These are phyloP conservation scores for Mus spicilegus DNA, from an alignment of 2,113 vertebrate genomes.

Conservation along the genomic window DNA sequence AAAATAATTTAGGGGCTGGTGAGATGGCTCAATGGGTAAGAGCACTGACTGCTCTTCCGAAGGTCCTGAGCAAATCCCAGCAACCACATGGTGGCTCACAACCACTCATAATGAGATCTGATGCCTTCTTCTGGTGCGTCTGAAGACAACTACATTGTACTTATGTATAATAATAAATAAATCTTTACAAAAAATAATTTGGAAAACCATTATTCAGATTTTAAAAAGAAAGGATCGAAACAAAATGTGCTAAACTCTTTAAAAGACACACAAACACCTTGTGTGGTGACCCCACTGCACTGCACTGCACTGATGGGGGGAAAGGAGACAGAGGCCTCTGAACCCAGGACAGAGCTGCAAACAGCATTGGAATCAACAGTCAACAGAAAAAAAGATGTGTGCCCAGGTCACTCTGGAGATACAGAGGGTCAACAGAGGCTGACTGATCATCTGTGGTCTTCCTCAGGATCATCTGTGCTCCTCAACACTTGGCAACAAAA, in stretches of 20 bases:
- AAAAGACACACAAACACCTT: not conserved
- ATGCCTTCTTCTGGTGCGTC: too few species aligned
- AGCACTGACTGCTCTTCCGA: too few species aligned
- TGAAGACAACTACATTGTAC: too few species aligned
- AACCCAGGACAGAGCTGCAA: not conserved
- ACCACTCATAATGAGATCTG: too few species aligned
- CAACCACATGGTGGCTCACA: too few species aligned
- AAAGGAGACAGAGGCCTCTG: not conserved
- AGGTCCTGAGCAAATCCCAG: too few species aligned
- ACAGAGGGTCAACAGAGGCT: not conserved
- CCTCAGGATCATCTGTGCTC: not conserved
- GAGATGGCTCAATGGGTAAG: too few species aligned
- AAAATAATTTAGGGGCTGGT: not conserved
- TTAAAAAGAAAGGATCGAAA: conserved; percentile 27
- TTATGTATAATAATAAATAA: too few species aligned
- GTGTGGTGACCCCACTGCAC: not conserved
- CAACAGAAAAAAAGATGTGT: not conserved
- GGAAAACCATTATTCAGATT: not conserved
- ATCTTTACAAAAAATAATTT: not conserved
- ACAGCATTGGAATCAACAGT: not conserved
- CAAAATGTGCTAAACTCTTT: not conserved
- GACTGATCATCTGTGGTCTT: not conserved
- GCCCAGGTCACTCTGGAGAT: not conserved
- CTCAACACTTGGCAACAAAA: not conserved
- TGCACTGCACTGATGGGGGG: rapidly evolving